Evolutionary conservation across 2,797 vertebrate genomes (phyloP).

Genomic region (Danio choprae): DNA sequence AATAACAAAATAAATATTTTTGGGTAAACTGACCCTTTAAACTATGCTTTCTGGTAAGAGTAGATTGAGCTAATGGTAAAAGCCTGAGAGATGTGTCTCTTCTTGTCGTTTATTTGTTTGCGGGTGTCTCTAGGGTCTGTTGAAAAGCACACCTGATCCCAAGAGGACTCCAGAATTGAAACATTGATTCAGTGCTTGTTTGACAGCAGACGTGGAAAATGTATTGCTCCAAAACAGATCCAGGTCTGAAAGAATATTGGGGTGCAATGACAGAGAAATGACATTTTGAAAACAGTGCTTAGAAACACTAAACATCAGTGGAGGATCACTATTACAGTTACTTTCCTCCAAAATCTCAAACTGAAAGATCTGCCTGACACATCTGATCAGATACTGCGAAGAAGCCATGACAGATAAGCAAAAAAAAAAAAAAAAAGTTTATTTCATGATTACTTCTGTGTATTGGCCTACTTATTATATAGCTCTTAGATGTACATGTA

Average conservation of each 20-base stretch:
- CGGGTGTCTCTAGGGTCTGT: conserved; percentile 23
- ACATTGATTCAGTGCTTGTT: conserved; percentile 47
- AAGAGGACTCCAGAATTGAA: conserved; percentile 26
- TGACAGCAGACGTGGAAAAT: conserved; percentile 43
- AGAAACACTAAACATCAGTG: neutral
- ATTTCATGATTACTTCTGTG: too few relatives aligned
- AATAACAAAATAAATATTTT: neutral
- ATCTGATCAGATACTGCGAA: neutral
- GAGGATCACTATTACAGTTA: conserved; percentile 4
- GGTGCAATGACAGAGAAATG: conserved; percentile 6
- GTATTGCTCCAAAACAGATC: conserved; percentile 18
- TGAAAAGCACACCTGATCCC: conserved; percentile 39
- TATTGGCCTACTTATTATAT: too few relatives aligned
- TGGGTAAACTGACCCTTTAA: neutral
- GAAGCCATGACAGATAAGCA: neutral
- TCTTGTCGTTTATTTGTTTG: conserved; percentile 45
- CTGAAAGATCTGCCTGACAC: neutral
- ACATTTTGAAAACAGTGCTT: conserved; percentile 13
- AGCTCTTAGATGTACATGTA: too few relatives aligned
- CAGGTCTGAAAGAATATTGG: neutral
- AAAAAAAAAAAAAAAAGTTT: neutral
- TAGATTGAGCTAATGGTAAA: conserved; percentile 1
- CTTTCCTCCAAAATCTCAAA: neutral
- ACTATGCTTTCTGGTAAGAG: neutral
- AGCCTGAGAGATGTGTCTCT: neutral